Conservation (phyloP, 2,113 vertebrate genomes). For the Heliornis fulica region DNA sequence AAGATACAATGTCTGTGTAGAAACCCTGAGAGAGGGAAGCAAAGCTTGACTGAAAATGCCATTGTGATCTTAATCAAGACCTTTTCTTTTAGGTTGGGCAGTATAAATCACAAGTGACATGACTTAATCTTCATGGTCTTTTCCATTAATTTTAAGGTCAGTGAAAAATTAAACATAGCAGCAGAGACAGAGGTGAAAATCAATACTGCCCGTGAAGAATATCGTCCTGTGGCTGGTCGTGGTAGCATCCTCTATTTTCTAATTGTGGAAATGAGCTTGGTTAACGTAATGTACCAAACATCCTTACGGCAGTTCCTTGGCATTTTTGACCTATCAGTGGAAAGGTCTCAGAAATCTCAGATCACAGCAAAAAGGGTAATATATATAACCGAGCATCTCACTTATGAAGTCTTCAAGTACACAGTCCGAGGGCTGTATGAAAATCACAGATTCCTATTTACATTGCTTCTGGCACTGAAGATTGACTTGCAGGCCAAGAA, state of each 20-base stretch:
- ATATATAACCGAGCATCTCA: slow-evolving; percentile 79
- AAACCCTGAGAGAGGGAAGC: background rate
- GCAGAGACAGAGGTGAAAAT: slow-evolving; percentile 84
- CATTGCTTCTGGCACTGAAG: slow-evolving; percentile 81
- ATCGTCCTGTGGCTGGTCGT: slow-evolving; percentile 80
- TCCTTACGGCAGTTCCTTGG: slow-evolving; percentile 82
- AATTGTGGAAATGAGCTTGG: slow-evolving; percentile 85
- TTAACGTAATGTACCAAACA: slow-evolving; percentile 88
- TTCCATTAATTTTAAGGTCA: slow-evolving; percentile 74
- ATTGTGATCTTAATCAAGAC: background rate
- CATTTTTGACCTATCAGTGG: slow-evolving; percentile 82
- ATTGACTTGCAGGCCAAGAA: slow-evolving; percentile 80
- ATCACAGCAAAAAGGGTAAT: slow-evolving; percentile 79
- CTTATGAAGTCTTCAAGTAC: slow-evolving; percentile 80
- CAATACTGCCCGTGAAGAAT: slow-evolving; percentile 83
- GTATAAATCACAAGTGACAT: background rate
- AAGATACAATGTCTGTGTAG: background rate
- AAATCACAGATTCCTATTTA: slow-evolving; percentile 84
- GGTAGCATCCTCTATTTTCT: slow-evolving; percentile 88
- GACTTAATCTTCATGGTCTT: background rate
- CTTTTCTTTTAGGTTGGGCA: background rate
- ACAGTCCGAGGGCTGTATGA: slow-evolving; percentile 81
- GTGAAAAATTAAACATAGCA: slow-evolving; percentile 79
- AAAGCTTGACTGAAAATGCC: background rate
- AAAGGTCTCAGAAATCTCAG: slow-evolving; percentile 75